Conservation (phyloP, 2,797 vertebrate species). For the Erpetoichthys calabaricus region DNA sequence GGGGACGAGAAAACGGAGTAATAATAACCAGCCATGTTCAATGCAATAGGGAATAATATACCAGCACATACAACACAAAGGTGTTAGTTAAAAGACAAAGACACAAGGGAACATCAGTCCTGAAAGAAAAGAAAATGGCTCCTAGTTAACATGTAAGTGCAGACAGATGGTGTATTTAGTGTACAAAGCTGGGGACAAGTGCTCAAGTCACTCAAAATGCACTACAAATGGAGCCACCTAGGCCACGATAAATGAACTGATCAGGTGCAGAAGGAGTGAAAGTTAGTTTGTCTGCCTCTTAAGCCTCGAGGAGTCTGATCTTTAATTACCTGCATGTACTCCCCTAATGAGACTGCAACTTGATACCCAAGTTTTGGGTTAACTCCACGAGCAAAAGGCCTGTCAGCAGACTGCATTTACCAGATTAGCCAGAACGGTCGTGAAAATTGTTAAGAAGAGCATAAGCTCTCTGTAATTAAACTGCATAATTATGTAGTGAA, state of each 20-base stretch:
- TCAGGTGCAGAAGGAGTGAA: constrained; percentile 25
- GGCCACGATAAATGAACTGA: constrained; percentile 25
- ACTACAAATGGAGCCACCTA: constrained; percentile 23
- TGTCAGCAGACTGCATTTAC: constrained; percentile 11
- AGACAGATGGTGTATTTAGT: constrained; percentile 47
- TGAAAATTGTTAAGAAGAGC: background rate
- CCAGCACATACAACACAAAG: constrained; percentile 21
- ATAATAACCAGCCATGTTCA: constrained; percentile 40
- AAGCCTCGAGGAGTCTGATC: constrained; percentile 22
- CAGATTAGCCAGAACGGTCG: constrained; percentile 10
- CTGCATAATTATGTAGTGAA: too few relatives aligned
- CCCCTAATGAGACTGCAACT: constrained; percentile 29
- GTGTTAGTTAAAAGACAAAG: constrained; percentile 30
- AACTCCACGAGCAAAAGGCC: constrained; percentile 9
- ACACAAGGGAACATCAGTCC: constrained; percentile 31
- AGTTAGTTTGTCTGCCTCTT: constrained; percentile 8
- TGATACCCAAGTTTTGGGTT: constrained; percentile 24
- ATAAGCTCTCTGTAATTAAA: too few relatives aligned
- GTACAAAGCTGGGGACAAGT: constrained; percentile 28
- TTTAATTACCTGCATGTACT: constrained; percentile 26
- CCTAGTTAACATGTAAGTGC: constrained; percentile 36
- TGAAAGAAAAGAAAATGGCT: constrained; percentile 12
- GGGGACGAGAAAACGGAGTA: constrained; percentile 27
- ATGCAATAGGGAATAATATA: constrained; percentile 30
- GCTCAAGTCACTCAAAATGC: constrained; percentile 38